Evolutionary conservation across 1,140 invertebrate genomes (phyloP).

Genomic region (Macrocentrus cingulum): DNA sequence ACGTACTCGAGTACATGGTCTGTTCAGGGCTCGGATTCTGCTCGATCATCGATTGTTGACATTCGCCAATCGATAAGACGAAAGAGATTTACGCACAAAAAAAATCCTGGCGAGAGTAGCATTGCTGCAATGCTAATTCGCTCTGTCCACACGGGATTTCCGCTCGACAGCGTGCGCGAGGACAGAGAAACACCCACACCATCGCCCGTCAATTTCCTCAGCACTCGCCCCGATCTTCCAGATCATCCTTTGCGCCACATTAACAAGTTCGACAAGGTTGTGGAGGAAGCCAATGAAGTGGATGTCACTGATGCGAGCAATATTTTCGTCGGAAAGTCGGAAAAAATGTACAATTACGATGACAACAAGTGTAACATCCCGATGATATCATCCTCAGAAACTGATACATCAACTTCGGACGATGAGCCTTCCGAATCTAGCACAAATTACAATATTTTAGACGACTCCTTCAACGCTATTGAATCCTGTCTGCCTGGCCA

Average conservation of each 20-base stretch:
- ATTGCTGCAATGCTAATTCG: constrained; percentile 68
- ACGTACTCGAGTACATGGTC: constrained; percentile 41
- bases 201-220: constrained; percentile 41
- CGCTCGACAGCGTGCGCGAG: constrained; percentile 63
- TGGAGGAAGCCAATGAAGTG: background rate
- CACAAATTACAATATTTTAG: constrained; percentile 38
- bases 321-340: background rate
- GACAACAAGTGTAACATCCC: constrained; percentile 30
- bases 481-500: constrained; percentile 6
- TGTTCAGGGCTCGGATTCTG: constrained; percentile 36
- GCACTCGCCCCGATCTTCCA: constrained; percentile 10
- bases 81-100: constrained; percentile 60
- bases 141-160: constrained; percentile 63
- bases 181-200: constrained; percentile 56
- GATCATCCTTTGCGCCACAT: background rate
- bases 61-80: constrained; percentile 34
- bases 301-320: background rate
- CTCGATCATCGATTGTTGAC: constrained; percentile 32
- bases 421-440: constrained; percentile 47
- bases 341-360: constrained; percentile 9
- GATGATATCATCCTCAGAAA: constrained; percentile 49
- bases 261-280: background rate
- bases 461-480: constrained; percentile 24
- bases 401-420: constrained; percentile 44
- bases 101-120: constrained; percentile 57